Base-by-base conservation (phyloP, 1,140 invertebrate genomes). In the Coenobita brevimanus region DNA sequence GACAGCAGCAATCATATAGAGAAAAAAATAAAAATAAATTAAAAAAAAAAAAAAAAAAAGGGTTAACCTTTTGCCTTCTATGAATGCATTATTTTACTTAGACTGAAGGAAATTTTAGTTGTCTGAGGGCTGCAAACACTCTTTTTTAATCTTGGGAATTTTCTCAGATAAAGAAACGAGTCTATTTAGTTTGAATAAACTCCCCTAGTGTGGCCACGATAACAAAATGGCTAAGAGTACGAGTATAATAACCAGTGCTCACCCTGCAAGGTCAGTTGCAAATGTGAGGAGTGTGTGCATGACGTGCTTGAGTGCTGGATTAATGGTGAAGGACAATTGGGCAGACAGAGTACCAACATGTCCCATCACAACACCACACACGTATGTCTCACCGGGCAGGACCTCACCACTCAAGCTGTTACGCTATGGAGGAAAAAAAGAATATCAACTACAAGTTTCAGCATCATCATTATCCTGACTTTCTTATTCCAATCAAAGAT, bases 301-400 rank as follows among this genome's bases (percentile, higher is more conserved):
- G 21, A 96, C 92, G 91, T 95, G 94, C 91, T 96, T 95, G 78
- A 96, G 91, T 0, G 95, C 96, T 15, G 94, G 93, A 92, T 95
- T 95, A 21, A 96, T 94, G 8, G 93, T 94, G 91, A 95, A 96
- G 1, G 92, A 92, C 36, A 93, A 92, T 89, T 94, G 93, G 82
- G 94, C 93, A 36, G 95, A 94, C 3, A 95, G 90, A 13, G 94
- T 94, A 27, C 93, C 93, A 15, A 95, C 92, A 84, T 92, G 92
- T 0, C 91, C 91, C 81, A 91, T 91, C 38, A 94, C 91, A 50
- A 94, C 92, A 38, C 94, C 94, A 85, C 95, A 93, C 8, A 97
- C 94, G 89, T 96, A 97, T 91, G 95, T 97, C 91, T 97, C 97
- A 0, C 95, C 95, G 33, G 96, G 96, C 89, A 97, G 95, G 6